Conservation (phyloP, 2,797 vertebrate species). For the Platyrinchus mystaceus region DNA sequence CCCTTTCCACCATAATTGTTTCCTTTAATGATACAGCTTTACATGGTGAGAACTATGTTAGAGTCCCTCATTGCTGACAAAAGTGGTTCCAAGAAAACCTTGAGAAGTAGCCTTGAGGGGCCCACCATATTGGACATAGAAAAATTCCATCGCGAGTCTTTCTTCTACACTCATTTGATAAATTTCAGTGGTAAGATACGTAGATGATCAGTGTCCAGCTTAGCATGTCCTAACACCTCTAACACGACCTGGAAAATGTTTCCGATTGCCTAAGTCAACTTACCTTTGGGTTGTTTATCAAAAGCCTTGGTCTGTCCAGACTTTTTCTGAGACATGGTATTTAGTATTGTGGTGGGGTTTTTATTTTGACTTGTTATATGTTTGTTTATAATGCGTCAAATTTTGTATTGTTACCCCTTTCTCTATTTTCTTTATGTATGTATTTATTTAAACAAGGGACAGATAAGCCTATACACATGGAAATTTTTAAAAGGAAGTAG, state of each 20-base stretch:
- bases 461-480: not conserved
- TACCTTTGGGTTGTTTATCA: slow-evolving; percentile 15
- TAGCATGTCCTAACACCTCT: slow-evolving; percentile 77
- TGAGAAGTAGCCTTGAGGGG: slow-evolving; percentile 95
- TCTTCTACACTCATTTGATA: slow-evolving; percentile 98
- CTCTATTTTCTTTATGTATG: not conserved
- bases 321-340: not conserved
- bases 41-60: slow-evolving; percentile 99
- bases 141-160: slow-evolving; percentile 97
- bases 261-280: slow-evolving; percentile 66
- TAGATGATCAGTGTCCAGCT: slow-evolving; percentile 71
- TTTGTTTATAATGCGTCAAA: slow-evolving; percentile 9
- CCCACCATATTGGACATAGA: slow-evolving; percentile 98
- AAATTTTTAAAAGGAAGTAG: slow-evolving; percentile 21
- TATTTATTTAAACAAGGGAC: slow-evolving; percentile 2
- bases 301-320: slow-evolving; percentile 25
- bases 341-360: slow-evolving; percentile 33
- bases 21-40: slow-evolving; percentile 86
- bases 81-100: slow-evolving; percentile 97
- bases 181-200: slow-evolving; percentile 94
- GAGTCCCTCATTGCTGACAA: slow-evolving; percentile 98
- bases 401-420: slow-evolving; percentile 26
- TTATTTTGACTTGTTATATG: slow-evolving; percentile 26
- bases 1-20: slow-evolving; percentile 64
- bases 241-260: slow-evolving; percentile 72